Percentiles rank a stretch among this genome's conserved stretches.
Evolutionary conservation across 1,140 invertebrate species (phyloP).

Genomic region (Elymnias hypermnestra): DNA sequence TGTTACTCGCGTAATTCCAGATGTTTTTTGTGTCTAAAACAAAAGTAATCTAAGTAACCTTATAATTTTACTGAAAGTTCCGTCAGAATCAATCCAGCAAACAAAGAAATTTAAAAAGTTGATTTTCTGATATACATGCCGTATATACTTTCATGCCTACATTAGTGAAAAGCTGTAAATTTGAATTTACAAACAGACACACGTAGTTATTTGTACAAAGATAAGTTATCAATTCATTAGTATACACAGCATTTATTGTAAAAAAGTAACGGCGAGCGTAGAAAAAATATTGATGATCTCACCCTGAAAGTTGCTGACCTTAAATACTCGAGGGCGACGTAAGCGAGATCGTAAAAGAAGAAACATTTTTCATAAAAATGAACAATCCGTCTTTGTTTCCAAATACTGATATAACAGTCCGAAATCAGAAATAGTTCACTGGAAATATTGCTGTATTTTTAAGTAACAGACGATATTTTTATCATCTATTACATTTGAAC

Average conservation of each 20-base stretch:
- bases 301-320: conserved; percentile 35
- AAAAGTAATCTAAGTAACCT: too few relatives aligned
- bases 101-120: too few relatives aligned
- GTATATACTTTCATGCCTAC: too few relatives aligned
- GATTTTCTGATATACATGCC: too few relatives aligned
- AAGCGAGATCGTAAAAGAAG: conserved; percentile 13
- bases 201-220: not conserved
- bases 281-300: conserved; percentile 39
- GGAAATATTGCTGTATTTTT: not conserved
- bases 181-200: too few relatives aligned
- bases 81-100: too few relatives aligned
- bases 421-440: not conserved
- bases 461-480: not conserved
- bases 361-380: conserved; percentile 7
- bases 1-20: too few relatives aligned
- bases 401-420: not conserved
- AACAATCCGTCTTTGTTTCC: conserved; percentile 2
- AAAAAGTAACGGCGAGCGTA: not conserved
- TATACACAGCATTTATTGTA: not conserved
- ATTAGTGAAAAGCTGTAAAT: too few relatives aligned
- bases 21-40: too few relatives aligned
- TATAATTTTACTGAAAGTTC: too few relatives aligned
- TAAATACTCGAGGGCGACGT: conserved; percentile 10
- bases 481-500: not conserved
- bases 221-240: conserved; percentile 1